A percentile compares a stretch with the other conserved stretches of the same genome.
Evolutionary conservation across 2,797 vertebrate species (phyloP).

Genomic region (Cossypha caffra): DNA sequence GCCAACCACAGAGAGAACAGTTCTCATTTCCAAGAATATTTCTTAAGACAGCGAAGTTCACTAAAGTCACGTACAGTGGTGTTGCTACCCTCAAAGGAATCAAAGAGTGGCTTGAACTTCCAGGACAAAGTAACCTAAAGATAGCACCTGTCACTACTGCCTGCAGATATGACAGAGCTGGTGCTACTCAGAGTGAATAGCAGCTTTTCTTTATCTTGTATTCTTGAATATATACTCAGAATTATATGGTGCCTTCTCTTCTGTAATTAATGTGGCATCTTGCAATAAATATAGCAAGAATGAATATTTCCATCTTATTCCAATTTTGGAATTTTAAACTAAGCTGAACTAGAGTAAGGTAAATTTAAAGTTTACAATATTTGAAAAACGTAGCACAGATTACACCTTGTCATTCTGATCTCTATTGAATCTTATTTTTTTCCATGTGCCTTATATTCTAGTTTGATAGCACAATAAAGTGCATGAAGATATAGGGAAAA

Average conservation of each 20-base stretch:
- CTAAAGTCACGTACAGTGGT: not conserved
- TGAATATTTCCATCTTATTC: not conserved
- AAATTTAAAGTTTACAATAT: not conserved
- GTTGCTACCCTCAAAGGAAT: not conserved
- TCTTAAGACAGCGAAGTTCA: not conserved
- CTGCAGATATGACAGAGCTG: not conserved
- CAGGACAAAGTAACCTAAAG: not conserved
- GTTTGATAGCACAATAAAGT: not conserved
- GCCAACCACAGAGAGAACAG: not conserved
- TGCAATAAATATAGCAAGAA: not conserved
- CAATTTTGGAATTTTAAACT: not conserved
- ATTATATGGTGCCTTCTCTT: not conserved
- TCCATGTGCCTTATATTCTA: not conserved
- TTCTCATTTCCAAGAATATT: not conserved
- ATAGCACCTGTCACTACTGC: not conserved
- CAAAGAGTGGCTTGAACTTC: not conserved
- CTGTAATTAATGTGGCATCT: not conserved
- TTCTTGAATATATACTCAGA: not conserved
- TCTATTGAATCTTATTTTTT: not conserved
- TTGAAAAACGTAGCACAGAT: not conserved
- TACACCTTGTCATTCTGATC: not conserved
- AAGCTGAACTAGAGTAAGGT: not conserved
- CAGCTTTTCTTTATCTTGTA: not conserved
- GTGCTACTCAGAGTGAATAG: not conserved
- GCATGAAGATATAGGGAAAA: not conserved